These are phyloP conservation scores for Pollenia amentaria DNA, from an alignment of 2,888 invertebrate species.

Conservation along the genomic window DNA sequence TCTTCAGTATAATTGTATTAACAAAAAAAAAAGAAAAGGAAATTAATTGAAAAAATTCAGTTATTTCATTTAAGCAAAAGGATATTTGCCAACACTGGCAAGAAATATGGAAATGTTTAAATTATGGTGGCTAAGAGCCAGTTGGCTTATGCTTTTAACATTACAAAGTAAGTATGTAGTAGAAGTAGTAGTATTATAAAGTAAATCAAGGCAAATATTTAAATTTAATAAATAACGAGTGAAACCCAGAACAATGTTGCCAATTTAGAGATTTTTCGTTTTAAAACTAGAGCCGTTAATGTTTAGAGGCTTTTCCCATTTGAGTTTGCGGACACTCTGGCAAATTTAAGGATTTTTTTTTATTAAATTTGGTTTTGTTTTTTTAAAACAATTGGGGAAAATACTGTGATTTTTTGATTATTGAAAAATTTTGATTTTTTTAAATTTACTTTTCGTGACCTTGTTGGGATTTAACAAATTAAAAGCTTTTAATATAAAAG, in stretches of 20 bases:
- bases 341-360: too few relatives aligned
- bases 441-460: too few relatives aligned
- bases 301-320: too few relatives aligned
- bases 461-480: too few relatives aligned
- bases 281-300: neutral
- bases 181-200: too few relatives aligned
- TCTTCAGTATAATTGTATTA: neutral
- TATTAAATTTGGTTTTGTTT: too few relatives aligned
- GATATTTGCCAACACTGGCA: neutral
- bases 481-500: too few relatives aligned
- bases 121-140: slow-evolving; percentile 10
- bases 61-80: neutral
- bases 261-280: neutral
- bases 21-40: slow-evolving; percentile 10
- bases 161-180: slow-evolving; percentile 55
- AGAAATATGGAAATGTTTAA: slow-evolving; percentile 42
- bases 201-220: slow-evolving; percentile 17
- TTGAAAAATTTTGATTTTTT: too few relatives aligned
- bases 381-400: too few relatives aligned
- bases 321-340: too few relatives aligned
- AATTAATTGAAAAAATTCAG: slow-evolving; percentile 22
- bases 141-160: slow-evolving; percentile 32
- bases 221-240: neutral
- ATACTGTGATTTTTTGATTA: too few relatives aligned
- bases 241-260: neutral